These are phyloP conservation scores for Sebastolobus alascanus DNA, from an alignment of 2,797 vertebrate genomes.

Conservation along the genomic window DNA sequence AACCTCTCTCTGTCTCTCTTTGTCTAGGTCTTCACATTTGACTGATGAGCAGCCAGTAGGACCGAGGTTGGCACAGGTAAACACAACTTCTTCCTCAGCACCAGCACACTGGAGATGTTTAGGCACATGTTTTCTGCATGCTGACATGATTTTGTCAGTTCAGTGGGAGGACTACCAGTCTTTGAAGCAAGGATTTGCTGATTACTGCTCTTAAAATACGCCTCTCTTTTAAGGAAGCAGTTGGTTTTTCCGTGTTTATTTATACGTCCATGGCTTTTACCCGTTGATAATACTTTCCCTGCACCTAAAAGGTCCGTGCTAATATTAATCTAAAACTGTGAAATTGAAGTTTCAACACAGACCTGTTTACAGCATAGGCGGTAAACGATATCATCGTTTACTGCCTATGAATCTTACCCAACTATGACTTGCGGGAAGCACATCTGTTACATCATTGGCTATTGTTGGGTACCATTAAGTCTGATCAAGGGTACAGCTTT, in stretches of 20 bases:
- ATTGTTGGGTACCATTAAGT: background rate
- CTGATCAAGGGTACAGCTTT: background rate
- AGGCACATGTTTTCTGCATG: conserved; percentile 13
- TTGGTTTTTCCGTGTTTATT: background rate
- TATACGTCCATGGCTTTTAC: conserved; percentile 6
- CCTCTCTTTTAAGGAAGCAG: background rate
- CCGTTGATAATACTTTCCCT: conserved; percentile 3
- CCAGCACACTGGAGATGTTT: conserved; percentile 1
- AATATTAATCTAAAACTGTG: conserved; percentile 15
- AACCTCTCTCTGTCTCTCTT: conserved; percentile 10
- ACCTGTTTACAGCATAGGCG: background rate
- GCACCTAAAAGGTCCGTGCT: background rate
- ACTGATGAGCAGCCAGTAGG: conserved; percentile 71
- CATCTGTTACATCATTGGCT: background rate
- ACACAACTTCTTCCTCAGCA: conserved; percentile 19
- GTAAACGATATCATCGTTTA: background rate
- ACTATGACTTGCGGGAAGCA: background rate
- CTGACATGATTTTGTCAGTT: conserved; percentile 23
- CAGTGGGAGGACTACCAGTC: background rate
- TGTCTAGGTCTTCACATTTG: conserved; percentile 59
- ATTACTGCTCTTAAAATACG: background rate
- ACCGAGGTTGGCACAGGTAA: conserved; percentile 70
- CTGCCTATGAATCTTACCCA: background rate
- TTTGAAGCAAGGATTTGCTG: conserved; percentile 19
- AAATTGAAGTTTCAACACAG: background rate